A percentile compares a stretch with the other conserved stretches of the same genome.
Evolutionary conservation across 2,113 vertebrate species (phyloP).

Genomic region (Epinephelus lanceolatus): DNA sequence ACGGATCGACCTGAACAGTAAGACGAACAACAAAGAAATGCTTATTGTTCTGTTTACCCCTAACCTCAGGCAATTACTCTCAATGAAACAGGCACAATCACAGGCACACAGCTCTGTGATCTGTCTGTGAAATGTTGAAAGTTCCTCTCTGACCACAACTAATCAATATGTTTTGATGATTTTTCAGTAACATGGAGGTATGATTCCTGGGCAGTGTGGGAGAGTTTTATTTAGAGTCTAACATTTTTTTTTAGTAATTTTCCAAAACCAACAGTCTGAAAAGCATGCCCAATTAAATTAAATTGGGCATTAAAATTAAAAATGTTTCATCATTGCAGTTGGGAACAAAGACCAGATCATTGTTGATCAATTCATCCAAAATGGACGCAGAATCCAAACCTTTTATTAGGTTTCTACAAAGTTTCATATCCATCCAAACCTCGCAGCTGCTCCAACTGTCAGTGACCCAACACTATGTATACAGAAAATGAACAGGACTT

Average conservation of each 20-base stretch:
- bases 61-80: background rate
- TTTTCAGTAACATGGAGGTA: background rate
- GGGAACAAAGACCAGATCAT: background rate
- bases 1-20: background rate
- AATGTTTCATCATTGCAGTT: background rate
- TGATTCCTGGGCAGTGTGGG: background rate
- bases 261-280: background rate
- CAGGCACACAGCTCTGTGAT: background rate
- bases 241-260: background rate
- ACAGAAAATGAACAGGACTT: too few species aligned
- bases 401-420: too few species aligned
- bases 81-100: background rate
- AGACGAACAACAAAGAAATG: constrained; percentile 6
- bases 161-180: background rate
- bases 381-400: too few species aligned
- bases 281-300: background rate
- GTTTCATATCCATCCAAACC: too few species aligned
- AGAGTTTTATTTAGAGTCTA: background rate
- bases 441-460: too few species aligned
- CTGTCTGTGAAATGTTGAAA: constrained; percentile 1
- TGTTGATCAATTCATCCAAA: too few species aligned
- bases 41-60: constrained; percentile 3
- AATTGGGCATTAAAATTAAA: too few species aligned
- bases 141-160: background rate
- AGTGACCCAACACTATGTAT: too few species aligned